Evolutionary conservation across 2,888 invertebrate species (phyloP).

Genomic region (Didymodactylos carnosus): DNA sequence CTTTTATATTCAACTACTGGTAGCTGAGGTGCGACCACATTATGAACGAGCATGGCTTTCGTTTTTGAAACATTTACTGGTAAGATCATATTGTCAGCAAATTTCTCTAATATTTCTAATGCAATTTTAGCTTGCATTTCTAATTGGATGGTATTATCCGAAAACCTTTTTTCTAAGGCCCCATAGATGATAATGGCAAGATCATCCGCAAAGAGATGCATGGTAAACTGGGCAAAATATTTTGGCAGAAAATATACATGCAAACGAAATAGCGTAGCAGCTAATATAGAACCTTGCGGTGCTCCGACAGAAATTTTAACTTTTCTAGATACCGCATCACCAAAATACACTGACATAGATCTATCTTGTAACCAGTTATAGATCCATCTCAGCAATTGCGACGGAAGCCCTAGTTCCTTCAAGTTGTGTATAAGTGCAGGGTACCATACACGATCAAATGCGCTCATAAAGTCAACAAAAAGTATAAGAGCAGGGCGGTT

Average conservation of each 20-base stretch:
- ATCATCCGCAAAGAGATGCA: background rate
- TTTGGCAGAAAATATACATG: background rate
- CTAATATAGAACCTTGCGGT: background rate
- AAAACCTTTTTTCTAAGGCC: background rate
- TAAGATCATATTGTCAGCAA: background rate
- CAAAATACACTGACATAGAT: background rate
- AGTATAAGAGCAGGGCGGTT: background rate
- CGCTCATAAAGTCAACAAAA: background rate
- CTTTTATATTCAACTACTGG: background rate
- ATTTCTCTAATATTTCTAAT: background rate
- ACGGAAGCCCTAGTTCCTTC: background rate
- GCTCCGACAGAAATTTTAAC: background rate
- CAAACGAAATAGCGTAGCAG: background rate
- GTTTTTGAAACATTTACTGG: background rate
- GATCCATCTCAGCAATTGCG: background rate
- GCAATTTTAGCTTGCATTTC: background rate
- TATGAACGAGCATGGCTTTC: background rate
- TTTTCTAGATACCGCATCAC: background rate
- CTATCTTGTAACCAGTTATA: background rate
- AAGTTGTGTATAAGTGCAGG: background rate
- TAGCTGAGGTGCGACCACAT: background rate
- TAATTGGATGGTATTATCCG: background rate
- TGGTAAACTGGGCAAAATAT: background rate
- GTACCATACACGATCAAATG: background rate
- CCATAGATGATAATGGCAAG: background rate